phyloP scores from a whole-genome alignment of 2,888 invertebrate genomes.

The Petrolisthes manimaculis region DNA sequence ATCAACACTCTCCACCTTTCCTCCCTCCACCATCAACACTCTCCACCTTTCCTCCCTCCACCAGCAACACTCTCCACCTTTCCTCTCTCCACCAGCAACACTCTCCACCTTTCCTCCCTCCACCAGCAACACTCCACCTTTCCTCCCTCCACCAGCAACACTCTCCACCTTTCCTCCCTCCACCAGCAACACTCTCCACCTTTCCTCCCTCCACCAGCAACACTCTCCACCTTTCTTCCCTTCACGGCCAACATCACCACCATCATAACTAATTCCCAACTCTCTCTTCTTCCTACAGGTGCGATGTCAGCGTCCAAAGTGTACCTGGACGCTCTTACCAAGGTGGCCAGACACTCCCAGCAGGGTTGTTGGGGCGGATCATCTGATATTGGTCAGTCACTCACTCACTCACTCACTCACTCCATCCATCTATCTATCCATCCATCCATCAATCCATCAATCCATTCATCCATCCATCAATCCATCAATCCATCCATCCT shows the following conservation, averaged over 20 bases:
- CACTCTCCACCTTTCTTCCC: background rate
- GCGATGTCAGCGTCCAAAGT: slow-evolving; percentile 47
- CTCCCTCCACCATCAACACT: background rate
- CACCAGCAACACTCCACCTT: background rate
- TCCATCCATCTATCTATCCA: too few relatives aligned
- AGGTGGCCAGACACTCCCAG: slow-evolving; percentile 46
- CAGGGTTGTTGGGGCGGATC: slow-evolving; percentile 50
- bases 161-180: too few relatives aligned
- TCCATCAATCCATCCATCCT: too few relatives aligned
- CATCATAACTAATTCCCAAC: background rate
- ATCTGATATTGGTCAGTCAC: slow-evolving; percentile 39
- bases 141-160: background rate
- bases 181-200: background rate
- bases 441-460: too few relatives aligned
- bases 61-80: background rate
- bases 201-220: background rate
- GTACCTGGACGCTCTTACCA: slow-evolving; percentile 50
- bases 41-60: background rate
- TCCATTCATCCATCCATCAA: too few relatives aligned
- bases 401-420: too few relatives aligned
- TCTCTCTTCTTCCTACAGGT: slow-evolving; percentile 18
- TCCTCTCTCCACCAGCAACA: background rate
- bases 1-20: background rate
- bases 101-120: background rate
- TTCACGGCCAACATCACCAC: background rate